Evolutionary conservation across 2,797 vertebrate species (phyloP).

Genomic region (Acipenser ruthenus): DNA sequence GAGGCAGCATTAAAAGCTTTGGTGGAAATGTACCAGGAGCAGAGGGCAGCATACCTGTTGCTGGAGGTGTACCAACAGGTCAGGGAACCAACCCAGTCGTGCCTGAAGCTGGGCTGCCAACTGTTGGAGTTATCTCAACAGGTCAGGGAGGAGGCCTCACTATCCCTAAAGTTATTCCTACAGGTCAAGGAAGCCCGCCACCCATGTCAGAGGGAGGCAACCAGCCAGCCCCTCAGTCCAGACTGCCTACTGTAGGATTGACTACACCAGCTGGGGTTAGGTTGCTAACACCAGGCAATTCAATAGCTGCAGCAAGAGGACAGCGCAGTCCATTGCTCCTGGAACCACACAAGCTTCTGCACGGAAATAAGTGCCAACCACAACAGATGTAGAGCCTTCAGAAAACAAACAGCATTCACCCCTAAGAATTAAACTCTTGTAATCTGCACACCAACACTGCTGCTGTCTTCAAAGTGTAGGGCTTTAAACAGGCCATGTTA

Average conservation of each 20-base stretch:
- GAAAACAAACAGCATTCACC: neutral
- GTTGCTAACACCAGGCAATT: neutral
- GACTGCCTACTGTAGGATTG: neutral
- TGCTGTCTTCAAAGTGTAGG: too few species aligned
- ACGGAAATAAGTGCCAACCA: neutral
- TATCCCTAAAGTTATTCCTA: neutral
- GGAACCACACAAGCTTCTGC: neutral
- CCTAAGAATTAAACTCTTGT: too few species aligned
- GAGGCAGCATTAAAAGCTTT: neutral
- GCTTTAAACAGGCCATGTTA: too few species aligned
- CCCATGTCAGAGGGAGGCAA: neutral
- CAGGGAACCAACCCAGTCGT: neutral
- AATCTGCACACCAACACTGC: too few species aligned
- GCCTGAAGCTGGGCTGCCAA: neutral
- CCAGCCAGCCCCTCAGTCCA: neutral
- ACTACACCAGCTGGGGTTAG: neutral
- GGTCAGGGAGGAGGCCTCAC: neutral
- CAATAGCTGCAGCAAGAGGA: neutral
- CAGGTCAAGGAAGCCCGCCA: neutral
- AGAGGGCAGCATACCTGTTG: neutral
- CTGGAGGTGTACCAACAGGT: neutral
- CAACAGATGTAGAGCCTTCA: neutral
- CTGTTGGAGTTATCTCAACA: neutral
- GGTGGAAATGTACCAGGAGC: neutral
- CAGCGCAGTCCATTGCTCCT: neutral